Conservation (phyloP, 1,140 invertebrate species). For the Vollenhovia emeryi region DNA sequence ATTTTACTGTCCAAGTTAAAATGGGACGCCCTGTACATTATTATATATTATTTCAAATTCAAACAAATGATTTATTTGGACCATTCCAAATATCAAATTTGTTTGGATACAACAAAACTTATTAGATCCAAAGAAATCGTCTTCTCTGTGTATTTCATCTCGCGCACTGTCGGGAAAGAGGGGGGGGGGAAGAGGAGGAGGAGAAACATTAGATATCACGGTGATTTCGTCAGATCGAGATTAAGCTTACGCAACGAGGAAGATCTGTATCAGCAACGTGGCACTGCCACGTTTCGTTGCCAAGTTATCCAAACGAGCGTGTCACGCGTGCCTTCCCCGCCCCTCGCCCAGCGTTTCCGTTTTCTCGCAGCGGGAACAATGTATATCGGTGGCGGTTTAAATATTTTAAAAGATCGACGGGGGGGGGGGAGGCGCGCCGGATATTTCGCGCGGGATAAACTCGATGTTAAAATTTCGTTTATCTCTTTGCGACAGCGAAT, state of each 20-base stretch:
- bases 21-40: too few relatives aligned
- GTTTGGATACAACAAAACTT: too few relatives aligned
- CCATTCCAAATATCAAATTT: too few relatives aligned
- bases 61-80: too few relatives aligned
- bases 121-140: too few relatives aligned
- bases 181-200: not conserved
- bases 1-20: too few relatives aligned
- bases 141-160: not conserved
- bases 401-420: slow-evolving; percentile 47
- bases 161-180: not conserved
- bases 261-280: slow-evolving; percentile 49
- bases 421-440: not conserved
- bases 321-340: too few relatives aligned
- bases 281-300: not conserved
- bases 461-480: slow-evolving; percentile 44
- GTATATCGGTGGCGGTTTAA: slow-evolving; percentile 6
- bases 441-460: slow-evolving; percentile 7
- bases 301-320: not conserved
- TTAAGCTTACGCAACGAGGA: slow-evolving; percentile 17
- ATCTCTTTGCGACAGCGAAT: slow-evolving; percentile 24
- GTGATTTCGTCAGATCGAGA: slow-evolving; percentile 16
- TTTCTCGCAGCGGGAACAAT: not conserved
- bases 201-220: not conserved
- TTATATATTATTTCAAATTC: too few relatives aligned
- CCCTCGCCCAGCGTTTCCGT: not conserved